Base-by-base conservation (phyloP, 1,140 invertebrate species). In the Zaprionus capensis region DNA sequence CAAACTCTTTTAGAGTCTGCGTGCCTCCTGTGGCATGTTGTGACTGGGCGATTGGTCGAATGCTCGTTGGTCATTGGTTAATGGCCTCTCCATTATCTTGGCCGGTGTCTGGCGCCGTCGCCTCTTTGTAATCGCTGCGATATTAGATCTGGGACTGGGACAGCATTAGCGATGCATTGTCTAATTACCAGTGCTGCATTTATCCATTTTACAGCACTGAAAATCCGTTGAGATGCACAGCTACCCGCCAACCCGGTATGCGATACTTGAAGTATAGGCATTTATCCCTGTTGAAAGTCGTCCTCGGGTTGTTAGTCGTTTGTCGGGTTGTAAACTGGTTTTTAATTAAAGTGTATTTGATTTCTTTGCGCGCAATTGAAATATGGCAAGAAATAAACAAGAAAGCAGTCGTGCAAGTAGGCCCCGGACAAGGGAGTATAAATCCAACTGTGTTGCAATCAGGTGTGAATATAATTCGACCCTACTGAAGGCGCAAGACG, bases 271-370 rank as follows among this genome's bases (percentile, higher is more conserved):
- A 46, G 6, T 17, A 9, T 17, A 5, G 6, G 41, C n/a, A 17
- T 4, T 12, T 20, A 53, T 22, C 12, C 15, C 22, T 26, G 28
- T 63, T 67, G 53, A 69, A 67, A 65, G 53, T 62, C 58, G 56
- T 67, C 14, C 17, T 20, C 55, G 20, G 20, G 12, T 5, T 49
- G 46, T 15, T 15, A 7, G 59, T 46, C 51, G 55, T 51, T 34
- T 71, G 26, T 26, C 59, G 58, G 69, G 62, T 51, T 46, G 41
- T 46, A 88, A 88, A 88, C 84, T 79, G 81, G 84, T 88, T 88
- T 88, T 90, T 74, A 88, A 88, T 88, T 90, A 88, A 81, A 81
- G 66, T 51, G 81, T 71, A 62, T 87, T 85, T 81, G 34, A 76
- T 72, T 73, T 81, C 67, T 80, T 63, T 62, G 59, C 17, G 36